These are phyloP conservation scores for Hesperia comma DNA, from an alignment of 2,888 invertebrate species.

Conservation along the genomic window DNA sequence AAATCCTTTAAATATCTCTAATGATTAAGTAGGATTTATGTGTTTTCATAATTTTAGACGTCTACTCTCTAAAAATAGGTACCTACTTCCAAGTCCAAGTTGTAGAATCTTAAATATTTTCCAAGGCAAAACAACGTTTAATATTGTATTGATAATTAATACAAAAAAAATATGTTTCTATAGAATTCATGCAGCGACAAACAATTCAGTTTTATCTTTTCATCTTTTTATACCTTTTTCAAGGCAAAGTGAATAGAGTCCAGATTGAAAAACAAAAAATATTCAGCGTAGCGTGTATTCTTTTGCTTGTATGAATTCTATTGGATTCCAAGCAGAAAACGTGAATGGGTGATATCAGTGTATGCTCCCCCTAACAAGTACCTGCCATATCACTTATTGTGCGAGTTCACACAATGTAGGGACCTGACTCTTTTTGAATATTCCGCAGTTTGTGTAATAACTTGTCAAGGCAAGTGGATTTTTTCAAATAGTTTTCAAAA, in stretches of 20 bases:
- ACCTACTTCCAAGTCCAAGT: too few species aligned
- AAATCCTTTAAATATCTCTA: too few species aligned
- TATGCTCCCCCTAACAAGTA: not conserved
- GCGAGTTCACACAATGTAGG: not conserved
- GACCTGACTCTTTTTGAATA: not conserved
- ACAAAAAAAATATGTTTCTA: not conserved
- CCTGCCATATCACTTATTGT: conserved; percentile 1
- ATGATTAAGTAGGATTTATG: too few species aligned
- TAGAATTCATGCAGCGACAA: not conserved
- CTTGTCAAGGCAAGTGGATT: too few species aligned
- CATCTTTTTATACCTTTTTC: conserved; percentile 5
- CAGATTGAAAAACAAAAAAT: conserved; percentile 11
- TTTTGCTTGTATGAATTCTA: conserved; percentile 12
- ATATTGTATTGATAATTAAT: too few species aligned
- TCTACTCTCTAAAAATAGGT: too few species aligned
- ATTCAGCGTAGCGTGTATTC: not conserved
- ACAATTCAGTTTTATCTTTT: conserved; percentile 7
- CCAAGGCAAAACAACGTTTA: too few species aligned
- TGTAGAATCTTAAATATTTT: too few species aligned
- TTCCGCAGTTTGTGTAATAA: not conserved
- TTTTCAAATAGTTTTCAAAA: too few species aligned
- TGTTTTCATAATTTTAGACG: too few species aligned
- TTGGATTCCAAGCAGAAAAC: conserved; percentile 9
- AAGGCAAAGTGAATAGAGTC: not conserved
- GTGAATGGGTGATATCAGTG: not conserved